These are phyloP conservation scores for Megalurothrips usitatus DNA, from an alignment of 2,888 invertebrate species.

Conservation along the genomic window DNA sequence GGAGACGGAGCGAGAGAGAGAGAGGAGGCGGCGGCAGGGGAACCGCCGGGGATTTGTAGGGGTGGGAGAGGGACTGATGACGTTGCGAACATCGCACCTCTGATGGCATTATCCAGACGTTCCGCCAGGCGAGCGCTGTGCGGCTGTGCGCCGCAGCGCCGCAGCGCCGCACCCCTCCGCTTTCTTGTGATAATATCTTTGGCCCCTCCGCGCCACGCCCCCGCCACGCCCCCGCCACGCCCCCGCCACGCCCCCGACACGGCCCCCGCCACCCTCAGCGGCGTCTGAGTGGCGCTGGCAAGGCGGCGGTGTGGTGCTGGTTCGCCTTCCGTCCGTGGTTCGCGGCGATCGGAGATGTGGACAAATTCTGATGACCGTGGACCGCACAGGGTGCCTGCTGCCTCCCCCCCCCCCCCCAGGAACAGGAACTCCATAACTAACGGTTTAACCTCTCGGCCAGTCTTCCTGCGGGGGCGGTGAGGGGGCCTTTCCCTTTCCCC, in stretches of 20 bases:
- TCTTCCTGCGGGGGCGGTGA: too few species aligned
- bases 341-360: neutral
- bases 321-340: too few species aligned
- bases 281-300: too few species aligned
- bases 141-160: neutral
- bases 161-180: neutral
- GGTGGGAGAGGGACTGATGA: neutral
- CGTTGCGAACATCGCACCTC: constrained; percentile 3
- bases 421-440: too few species aligned
- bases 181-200: constrained; percentile 18
- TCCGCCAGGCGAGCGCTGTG: neutral
- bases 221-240: neutral
- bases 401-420: too few species aligned
- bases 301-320: too few species aligned
- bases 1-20: neutral
- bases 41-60: too few species aligned
- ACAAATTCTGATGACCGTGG: neutral
- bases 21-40: neutral
- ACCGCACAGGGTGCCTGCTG: too few species aligned
- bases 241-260: neutral
- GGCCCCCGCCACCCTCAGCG: neutral
- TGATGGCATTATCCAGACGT: constrained; percentile 19
- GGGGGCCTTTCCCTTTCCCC: too few species aligned
- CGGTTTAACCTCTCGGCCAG: too few species aligned
- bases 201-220: neutral